A percentile compares a stretch with the other conserved stretches of the same genome.
Evolutionary conservation across 2,113 vertebrate genomes (phyloP).

Genomic region (Spea multiplicata): DNA sequence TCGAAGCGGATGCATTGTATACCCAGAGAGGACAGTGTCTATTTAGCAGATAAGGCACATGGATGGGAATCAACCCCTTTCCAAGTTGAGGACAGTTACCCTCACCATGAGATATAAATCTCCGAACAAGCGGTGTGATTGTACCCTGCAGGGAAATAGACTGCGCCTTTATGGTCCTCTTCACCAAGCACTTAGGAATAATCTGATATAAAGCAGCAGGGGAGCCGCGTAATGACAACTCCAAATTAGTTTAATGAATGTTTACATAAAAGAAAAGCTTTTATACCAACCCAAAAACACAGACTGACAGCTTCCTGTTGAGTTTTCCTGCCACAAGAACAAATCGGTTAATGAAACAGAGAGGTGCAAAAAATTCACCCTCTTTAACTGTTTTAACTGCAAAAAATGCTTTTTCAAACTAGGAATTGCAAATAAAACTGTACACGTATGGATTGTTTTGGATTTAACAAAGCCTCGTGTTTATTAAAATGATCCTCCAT

Average conservation of each 20-base stretch:
- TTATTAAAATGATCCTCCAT: no score
- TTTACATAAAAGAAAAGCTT: constrained; percentile 74
- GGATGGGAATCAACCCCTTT: constrained; percentile 59
- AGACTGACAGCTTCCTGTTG: constrained; percentile 68
- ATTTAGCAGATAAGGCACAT: constrained; percentile 56
- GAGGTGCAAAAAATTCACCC: constrained; percentile 8
- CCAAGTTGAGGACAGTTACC: constrained; percentile 74
- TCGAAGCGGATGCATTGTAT: background rate
- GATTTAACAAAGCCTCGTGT: no score
- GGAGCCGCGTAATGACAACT: constrained; percentile 82
- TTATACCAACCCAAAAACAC: constrained; percentile 72
- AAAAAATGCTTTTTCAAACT: background rate
- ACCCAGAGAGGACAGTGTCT: constrained; percentile 2
- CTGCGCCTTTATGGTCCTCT: constrained; percentile 80
- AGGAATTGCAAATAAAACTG: no score
- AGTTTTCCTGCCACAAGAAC: constrained; percentile 43
- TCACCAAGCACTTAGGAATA: constrained; percentile 83
- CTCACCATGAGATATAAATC: constrained; percentile 71
- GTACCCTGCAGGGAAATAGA: constrained; percentile 84
- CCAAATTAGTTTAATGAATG: constrained; percentile 89
- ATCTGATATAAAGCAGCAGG: constrained; percentile 87
- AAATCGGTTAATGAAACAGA: constrained; percentile 40
- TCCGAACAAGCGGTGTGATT: constrained; percentile 79
- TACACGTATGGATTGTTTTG: no score
- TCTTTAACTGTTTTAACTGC: constrained; percentile 60